These are phyloP conservation scores for Drosophila cognata DNA, from an alignment of 2,888 invertebrate species.

Conservation along the genomic window DNA sequence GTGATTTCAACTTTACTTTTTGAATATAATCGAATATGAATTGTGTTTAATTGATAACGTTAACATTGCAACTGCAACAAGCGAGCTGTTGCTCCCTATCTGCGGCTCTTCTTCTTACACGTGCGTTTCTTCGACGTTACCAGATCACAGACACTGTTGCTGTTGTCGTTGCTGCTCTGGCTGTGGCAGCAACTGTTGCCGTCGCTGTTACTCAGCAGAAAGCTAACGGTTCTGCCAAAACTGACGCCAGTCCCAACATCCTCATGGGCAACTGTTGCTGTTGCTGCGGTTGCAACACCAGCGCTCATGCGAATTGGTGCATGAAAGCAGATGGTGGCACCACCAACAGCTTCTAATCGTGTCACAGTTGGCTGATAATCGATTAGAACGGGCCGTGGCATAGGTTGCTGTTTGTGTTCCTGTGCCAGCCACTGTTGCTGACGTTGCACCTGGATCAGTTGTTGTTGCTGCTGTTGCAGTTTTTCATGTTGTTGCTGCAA, in stretches of 20 bases:
- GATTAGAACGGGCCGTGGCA: constrained; percentile 25
- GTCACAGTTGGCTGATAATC: constrained; percentile 46
- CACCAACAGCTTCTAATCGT: constrained; percentile 28
- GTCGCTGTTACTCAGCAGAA: constrained; percentile 10
- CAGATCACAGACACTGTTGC: neutral
- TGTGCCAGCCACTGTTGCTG: constrained; percentile 14
- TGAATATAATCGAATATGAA: neutral
- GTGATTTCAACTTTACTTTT: neutral
- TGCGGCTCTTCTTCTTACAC: constrained; percentile 30
- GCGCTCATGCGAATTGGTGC: constrained; percentile 46
- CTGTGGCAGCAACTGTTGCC: neutral
- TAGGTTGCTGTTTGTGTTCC: constrained; percentile 7
- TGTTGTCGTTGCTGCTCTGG: neutral
- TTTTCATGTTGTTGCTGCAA: constrained; percentile 5
- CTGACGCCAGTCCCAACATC: constrained; percentile 12
- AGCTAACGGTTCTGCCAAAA: constrained; percentile 14
- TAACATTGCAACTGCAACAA: constrained; percentile 3
- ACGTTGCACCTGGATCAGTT: constrained; percentile 9
- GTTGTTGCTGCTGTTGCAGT: neutral
- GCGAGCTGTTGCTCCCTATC: neutral
- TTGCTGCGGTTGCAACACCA: constrained; percentile 1
- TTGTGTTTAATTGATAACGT: neutral
- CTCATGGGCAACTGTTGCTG: constrained; percentile 24
- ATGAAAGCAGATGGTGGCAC: constrained; percentile 53
- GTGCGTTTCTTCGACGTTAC: constrained; percentile 3